Conservation (phyloP, 2,888 invertebrate genomes). For the Cataglyphis rosenhaueri region DNA sequence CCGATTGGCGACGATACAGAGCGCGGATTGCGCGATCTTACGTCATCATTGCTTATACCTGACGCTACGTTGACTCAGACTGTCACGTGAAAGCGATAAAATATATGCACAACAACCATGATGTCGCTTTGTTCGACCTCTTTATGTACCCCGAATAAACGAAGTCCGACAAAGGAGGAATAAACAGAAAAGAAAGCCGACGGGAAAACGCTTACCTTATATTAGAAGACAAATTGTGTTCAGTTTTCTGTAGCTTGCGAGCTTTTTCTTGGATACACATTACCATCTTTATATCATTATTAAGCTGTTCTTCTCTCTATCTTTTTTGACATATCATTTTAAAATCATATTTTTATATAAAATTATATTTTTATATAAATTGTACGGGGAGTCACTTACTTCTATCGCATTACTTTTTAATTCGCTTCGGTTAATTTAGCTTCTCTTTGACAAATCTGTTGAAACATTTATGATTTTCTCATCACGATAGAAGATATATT, state of each 20-base stretch:
- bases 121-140: constrained; percentile 36
- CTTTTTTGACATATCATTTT: constrained; percentile 20
- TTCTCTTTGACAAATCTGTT: neutral
- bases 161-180: constrained; percentile 29
- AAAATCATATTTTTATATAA: neutral
- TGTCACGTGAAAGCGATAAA: constrained; percentile 56
- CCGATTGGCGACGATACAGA: neutral
- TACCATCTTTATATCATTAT: constrained; percentile 42
- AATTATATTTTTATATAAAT: neutral
- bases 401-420: constrained; percentile 5
- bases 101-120: constrained; percentile 54
- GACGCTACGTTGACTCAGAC: constrained; percentile 56
- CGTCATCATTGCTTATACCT: constrained; percentile 42
- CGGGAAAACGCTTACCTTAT: constrained; percentile 59
- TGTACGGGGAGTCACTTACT: neutral
- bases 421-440: neutral
- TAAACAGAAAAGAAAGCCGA: constrained; percentile 45
- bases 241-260: constrained; percentile 15
- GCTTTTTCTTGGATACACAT: constrained; percentile 38
- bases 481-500: neutral
- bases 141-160: constrained; percentile 33
- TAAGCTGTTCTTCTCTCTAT: constrained; percentile 16
- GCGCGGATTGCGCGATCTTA: constrained; percentile 41
- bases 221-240: constrained; percentile 61
- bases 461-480: neutral